Evolutionary conservation across 2,113 vertebrate genomes (phyloP).

Genomic region (Oostethus manadensis): DNA sequence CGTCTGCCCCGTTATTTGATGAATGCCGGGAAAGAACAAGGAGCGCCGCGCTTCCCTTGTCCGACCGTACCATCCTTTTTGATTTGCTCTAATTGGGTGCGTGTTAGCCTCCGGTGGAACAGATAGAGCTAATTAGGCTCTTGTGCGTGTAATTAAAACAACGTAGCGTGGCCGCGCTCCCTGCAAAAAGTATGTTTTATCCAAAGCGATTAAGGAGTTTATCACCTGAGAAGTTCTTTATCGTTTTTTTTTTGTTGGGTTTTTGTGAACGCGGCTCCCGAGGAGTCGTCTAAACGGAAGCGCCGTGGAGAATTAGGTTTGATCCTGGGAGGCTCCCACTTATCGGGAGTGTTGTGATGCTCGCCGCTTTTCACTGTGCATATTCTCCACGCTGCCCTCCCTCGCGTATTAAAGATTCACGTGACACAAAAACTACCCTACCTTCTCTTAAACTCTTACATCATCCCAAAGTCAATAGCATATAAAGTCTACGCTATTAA

Average conservation of each 20-base stretch:
- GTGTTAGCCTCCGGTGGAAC: conserved; percentile 69
- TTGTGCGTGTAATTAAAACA: conserved; percentile 71
- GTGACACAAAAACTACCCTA: conserved; percentile 33
- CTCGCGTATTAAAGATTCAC: conserved; percentile 64
- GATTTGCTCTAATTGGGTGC: conserved; percentile 72
- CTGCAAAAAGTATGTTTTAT: conserved; percentile 59
- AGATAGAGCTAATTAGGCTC: conserved; percentile 74
- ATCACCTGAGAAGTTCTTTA: conserved; percentile 63
- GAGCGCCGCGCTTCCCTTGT: conserved; percentile 10
- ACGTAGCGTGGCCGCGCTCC: conserved; percentile 62
- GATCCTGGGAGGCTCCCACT: conserved; percentile 51
- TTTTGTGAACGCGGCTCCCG: conserved; percentile 34
- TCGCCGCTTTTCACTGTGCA: conserved; percentile 34
- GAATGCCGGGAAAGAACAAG: conserved; percentile 51
- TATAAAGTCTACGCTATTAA: too few species aligned
- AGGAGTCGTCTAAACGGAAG: conserved; percentile 26
- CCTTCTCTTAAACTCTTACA: conserved; percentile 22
- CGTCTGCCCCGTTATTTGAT: conserved; percentile 47
- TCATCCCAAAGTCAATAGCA: too few species aligned
- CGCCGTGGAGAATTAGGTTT: conserved; percentile 44
- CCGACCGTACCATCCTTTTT: conserved; percentile 58
- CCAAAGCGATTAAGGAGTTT: conserved; percentile 67
- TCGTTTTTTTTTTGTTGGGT: conserved; percentile 52
- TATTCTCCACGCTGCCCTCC: conserved; percentile 46
- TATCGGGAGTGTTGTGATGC: conserved; percentile 58